A percentile compares a stretch with the other conserved stretches of the same genome.
These are phyloP conservation scores for Spodoptera littoralis DNA, from an alignment of 2,888 invertebrate species.

Conservation along the genomic window DNA sequence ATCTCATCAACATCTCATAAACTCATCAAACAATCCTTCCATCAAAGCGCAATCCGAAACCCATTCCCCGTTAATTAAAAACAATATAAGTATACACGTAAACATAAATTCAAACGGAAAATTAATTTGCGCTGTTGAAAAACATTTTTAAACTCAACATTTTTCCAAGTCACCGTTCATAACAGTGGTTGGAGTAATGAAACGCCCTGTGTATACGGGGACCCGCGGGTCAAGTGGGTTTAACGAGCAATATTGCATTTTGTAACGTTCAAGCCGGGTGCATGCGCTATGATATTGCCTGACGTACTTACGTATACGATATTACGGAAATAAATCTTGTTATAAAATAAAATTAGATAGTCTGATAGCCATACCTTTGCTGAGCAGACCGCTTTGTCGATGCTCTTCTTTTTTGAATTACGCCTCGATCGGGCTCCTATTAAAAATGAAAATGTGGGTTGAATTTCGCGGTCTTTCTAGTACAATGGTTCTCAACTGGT, in stretches of 20 bases:
- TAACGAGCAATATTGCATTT: slow-evolving; percentile 86
- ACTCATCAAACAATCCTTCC: slow-evolving; percentile 16
- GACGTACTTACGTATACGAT: slow-evolving; percentile 41
- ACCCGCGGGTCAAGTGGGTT: slow-evolving; percentile 81
- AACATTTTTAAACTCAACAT: slow-evolving; percentile 35
- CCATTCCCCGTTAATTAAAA: slow-evolving; percentile 43
- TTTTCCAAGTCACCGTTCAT: slow-evolving; percentile 51
- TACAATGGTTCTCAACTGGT: no score
- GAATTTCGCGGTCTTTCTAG: no score
- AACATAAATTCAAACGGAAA: slow-evolving; percentile 21
- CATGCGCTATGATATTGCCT: slow-evolving; percentile 54
- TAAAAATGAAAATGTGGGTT: no score
- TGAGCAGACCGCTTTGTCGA: background rate
- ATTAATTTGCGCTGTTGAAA: slow-evolving; percentile 40
- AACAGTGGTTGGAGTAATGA: slow-evolving; percentile 64
- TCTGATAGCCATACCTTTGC: slow-evolving; percentile 1
- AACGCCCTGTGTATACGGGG: slow-evolving; percentile 72
- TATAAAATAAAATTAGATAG: slow-evolving; percentile 29
- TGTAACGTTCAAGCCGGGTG: slow-evolving; percentile 63
- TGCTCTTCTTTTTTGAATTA: no score
- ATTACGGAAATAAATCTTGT: slow-evolving; percentile 49
- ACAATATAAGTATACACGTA: slow-evolving; percentile 7
- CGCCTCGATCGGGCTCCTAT: no score
- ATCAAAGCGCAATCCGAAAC: slow-evolving; percentile 28
- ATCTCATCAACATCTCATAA: no score